These are phyloP conservation scores for Limnephilus marmoratus DNA, from an alignment of 2,888 invertebrate species.

Conservation along the genomic window DNA sequence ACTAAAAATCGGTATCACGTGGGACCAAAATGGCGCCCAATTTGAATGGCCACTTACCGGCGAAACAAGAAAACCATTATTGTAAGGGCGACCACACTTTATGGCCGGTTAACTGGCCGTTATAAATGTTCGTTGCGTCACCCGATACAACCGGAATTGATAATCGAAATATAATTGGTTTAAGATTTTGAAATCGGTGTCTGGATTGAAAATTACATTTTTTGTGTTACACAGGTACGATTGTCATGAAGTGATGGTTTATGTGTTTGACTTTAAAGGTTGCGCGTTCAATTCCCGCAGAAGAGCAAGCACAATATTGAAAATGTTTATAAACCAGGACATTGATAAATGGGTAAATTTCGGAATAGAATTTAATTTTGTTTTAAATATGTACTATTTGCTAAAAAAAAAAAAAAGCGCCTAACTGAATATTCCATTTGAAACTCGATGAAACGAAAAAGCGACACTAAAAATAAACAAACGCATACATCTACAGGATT, in stretches of 20 bases:
- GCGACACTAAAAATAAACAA: no score
- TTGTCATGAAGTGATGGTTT: background rate
- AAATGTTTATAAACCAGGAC: no score
- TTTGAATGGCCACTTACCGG: slow-evolving; percentile 42
- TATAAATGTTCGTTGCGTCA: slow-evolving; percentile 8
- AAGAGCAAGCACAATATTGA: no score
- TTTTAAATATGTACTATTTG: no score
- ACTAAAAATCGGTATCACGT: slow-evolving; percentile 41
- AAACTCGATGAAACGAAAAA: no score
- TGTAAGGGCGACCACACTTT: slow-evolving; percentile 4
- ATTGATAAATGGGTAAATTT: no score
- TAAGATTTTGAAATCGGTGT: background rate
- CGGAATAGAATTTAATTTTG: no score
- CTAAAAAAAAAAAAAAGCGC: no score
- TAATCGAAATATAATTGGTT: background rate
- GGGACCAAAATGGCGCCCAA: slow-evolving; percentile 45
- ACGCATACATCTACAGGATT: no score
- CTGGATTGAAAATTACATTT: background rate
- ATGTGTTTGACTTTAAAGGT: background rate
- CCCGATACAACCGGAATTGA: background rate
- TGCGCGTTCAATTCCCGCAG: background rate
- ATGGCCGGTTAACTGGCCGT: background rate
- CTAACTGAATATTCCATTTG: no score
- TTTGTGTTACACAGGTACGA: background rate
- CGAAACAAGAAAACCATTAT: slow-evolving; percentile 40